A percentile compares a stretch with the other conserved stretches of the same genome.
Conservation (phyloP, 2,113 vertebrate species). For the Sphyrna mokarran region DNA sequence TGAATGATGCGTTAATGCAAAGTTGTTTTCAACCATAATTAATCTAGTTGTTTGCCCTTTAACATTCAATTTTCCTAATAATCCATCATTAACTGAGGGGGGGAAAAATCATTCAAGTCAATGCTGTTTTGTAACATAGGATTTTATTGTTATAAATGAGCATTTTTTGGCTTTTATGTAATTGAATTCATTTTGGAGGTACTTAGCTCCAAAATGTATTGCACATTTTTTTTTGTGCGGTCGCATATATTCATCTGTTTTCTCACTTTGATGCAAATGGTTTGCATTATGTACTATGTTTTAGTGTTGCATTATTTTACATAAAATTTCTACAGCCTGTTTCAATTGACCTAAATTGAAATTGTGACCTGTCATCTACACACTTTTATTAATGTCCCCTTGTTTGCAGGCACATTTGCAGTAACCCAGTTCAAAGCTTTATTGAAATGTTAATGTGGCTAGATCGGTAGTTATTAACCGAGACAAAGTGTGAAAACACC, state of each 20-base stretch:
- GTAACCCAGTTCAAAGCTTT: not conserved
- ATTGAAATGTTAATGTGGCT: not conserved
- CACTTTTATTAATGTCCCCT: not conserved
- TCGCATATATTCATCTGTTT: not conserved
- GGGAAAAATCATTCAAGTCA: not conserved
- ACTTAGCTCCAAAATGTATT: not conserved
- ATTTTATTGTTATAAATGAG: not conserved
- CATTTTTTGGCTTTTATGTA: not conserved
- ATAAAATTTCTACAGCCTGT: not conserved
- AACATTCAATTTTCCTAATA: not conserved
- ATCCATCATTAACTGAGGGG: not conserved
- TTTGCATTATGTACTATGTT: not conserved
- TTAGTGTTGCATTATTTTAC: not conserved
- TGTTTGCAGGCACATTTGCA: not conserved
- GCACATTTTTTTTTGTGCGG: not conserved
- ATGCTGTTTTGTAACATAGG: not conserved
- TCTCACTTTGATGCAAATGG: not conserved
- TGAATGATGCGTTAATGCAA: not conserved
- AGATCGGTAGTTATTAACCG: not conserved
- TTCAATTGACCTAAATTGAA: not conserved
- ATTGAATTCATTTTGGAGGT: not conserved
- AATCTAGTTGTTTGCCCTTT: not conserved
- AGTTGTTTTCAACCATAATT: not conserved
- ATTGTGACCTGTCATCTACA: not conserved
- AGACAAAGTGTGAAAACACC: not conserved